Percentiles rank a stretch among this genome's conserved stretches.
Conservation (phyloP, 2,113 vertebrate species). For the Myotis lucifugus region DNA sequence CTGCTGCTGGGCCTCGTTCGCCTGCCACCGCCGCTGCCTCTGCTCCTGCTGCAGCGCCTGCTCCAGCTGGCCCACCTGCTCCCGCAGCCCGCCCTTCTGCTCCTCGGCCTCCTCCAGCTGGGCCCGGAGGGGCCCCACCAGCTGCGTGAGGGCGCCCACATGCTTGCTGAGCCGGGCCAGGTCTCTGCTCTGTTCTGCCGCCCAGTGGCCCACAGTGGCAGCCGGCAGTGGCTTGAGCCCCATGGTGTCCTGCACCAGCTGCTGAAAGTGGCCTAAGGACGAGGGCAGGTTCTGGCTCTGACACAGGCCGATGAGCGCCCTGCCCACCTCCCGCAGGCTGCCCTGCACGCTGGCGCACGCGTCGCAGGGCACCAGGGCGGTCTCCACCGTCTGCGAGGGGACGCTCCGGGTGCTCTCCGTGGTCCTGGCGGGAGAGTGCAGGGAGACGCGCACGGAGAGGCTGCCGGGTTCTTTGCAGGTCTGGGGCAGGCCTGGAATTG, state of each 20-base stretch:
- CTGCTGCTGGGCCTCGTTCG: constrained; percentile 81
- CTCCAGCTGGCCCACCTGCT: constrained; percentile 79
- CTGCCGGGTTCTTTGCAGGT: constrained; percentile 27
- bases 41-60: constrained; percentile 81
- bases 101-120: constrained; percentile 81
- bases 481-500: neutral
- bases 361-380: constrained; percentile 85
- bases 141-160: constrained; percentile 86
- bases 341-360: constrained; percentile 86
- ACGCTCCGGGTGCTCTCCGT: constrained; percentile 62
- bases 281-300: constrained; percentile 92
- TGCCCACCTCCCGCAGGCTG: constrained; percentile 85
- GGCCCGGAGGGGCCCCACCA: constrained; percentile 85
- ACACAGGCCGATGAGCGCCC: constrained; percentile 87
- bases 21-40: constrained; percentile 77
- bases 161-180: constrained; percentile 88
- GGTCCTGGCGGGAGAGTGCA: neutral
- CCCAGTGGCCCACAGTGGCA: constrained; percentile 89
- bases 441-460: neutral
- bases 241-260: constrained; percentile 81
- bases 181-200: constrained; percentile 90
- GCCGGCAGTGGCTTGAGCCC: constrained; percentile 85
- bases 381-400: constrained; percentile 84
- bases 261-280: constrained; percentile 87
- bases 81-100: constrained; percentile 82